These are phyloP conservation scores for Baccha elongata DNA, from an alignment of 2,888 invertebrate genomes.

Conservation along the genomic window DNA sequence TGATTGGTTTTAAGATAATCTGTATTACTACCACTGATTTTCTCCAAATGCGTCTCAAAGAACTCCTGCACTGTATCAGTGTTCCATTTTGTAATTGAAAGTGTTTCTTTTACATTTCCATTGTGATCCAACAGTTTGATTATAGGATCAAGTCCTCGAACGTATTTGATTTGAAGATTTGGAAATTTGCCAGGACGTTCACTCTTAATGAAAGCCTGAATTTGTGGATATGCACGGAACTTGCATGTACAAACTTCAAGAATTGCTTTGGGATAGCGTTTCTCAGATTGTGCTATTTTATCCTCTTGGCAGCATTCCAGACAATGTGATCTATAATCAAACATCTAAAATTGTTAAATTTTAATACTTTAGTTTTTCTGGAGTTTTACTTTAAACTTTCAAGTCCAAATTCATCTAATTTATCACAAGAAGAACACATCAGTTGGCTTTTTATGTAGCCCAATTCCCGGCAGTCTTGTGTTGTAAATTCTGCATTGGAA, in stretches of 20 bases:
- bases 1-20: conserved; percentile 85
- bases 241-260: conserved; percentile 99
- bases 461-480: conserved; percentile 91
- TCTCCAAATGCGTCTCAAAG: conserved; percentile 92
- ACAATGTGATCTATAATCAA: conserved; percentile 83
- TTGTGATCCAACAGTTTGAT: conserved; percentile 94
- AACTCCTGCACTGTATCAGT: conserved; percentile 99
- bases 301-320: conserved; percentile 92
- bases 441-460: conserved; percentile 94
- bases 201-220: conserved; percentile 98
- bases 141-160: conserved; percentile 96
- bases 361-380: neutral
- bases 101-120: conserved; percentile 91
- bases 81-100: conserved; percentile 99
- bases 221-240: conserved; percentile 98
- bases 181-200: conserved; percentile 94
- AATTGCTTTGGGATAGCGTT: conserved; percentile 94
- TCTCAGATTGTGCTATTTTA: conserved; percentile 85
- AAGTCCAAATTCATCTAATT: conserved; percentile 86
- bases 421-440: conserved; percentile 94
- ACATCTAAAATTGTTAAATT: neutral
- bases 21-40: conserved; percentile 79
- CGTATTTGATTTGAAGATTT: conserved; percentile 95
- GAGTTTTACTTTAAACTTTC: conserved; percentile 78
- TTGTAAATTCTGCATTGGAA: conserved; percentile 85